Percentiles rank a stretch among this genome's conserved stretches.
Conservation (phyloP, 2,797 vertebrate species). For the Chiroxiphia lanceolata region DNA sequence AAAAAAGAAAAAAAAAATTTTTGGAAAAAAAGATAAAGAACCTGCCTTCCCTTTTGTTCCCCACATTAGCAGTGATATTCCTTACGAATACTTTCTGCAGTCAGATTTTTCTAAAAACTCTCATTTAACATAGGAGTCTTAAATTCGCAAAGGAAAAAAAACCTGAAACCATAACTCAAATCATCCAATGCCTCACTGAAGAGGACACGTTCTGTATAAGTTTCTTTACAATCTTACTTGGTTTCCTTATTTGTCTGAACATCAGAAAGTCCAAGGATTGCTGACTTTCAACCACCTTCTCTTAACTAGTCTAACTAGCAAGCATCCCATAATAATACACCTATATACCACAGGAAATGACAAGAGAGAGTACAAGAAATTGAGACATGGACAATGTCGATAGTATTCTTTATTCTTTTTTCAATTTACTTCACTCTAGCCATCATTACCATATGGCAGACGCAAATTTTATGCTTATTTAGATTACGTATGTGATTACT, state of each 20-base stretch:
- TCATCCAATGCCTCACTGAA: not conserved
- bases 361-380: not conserved
- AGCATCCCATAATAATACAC: not conserved
- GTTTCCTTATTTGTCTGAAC: not conserved
- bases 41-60: not conserved
- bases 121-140: not conserved
- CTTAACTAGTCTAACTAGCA: not conserved
- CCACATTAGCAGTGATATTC: not conserved
- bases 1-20: not conserved
- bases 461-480: not conserved
- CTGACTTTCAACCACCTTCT: not conserved
- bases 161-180: not conserved
- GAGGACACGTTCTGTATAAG: fast-evolving
- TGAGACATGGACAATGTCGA: not conserved
- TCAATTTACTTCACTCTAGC: not conserved
- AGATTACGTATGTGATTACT: not conserved
- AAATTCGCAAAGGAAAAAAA: not conserved
- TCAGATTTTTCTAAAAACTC: not conserved
- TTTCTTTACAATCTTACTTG: not conserved
- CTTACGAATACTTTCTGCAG: not conserved
- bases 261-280: not conserved
- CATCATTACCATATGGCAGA: not conserved
- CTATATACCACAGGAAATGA: not conserved
- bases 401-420: not conserved
- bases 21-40: not conserved